Conservation (phyloP, 2,888 invertebrate genomes). For the Tubiluchus corallicola region DNA sequence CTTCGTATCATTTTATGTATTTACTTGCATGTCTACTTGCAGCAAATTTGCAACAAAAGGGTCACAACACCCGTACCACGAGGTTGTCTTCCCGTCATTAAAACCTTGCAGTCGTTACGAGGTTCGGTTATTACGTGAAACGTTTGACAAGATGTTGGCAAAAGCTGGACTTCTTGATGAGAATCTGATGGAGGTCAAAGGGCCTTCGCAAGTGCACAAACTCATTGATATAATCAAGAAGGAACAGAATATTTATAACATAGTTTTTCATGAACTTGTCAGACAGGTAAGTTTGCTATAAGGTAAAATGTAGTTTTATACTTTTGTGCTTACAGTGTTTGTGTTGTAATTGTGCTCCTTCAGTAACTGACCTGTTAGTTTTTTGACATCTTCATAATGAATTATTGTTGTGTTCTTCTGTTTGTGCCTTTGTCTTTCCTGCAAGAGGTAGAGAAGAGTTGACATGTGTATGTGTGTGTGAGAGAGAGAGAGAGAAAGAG, state of each 20-base stretch:
- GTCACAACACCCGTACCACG: constrained; percentile 27
- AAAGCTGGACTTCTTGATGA: background rate
- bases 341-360: no score
- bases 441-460: no score
- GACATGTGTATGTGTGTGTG: no score
- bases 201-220: constrained; percentile 25
- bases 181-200: background rate
- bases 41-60: constrained; percentile 26
- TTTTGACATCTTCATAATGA: no score
- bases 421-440: no score
- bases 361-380: no score
- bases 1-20: background rate
- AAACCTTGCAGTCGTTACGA: constrained; percentile 18
- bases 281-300: constrained; percentile 23
- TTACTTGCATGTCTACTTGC: constrained; percentile 13
- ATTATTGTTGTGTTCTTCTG: no score
- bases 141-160: no score
- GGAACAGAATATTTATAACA: constrained; percentile 25
- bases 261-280: constrained; percentile 29
- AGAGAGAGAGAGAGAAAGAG: no score
- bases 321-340: no score
- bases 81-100: constrained; percentile 29
- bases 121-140: no score
- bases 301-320: no score
- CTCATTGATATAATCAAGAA: constrained; percentile 28